A percentile compares a stretch with the other conserved stretches of the same genome.
Evolutionary conservation across 2,888 invertebrate species (phyloP).

Genomic region (Sipha maydis): DNA sequence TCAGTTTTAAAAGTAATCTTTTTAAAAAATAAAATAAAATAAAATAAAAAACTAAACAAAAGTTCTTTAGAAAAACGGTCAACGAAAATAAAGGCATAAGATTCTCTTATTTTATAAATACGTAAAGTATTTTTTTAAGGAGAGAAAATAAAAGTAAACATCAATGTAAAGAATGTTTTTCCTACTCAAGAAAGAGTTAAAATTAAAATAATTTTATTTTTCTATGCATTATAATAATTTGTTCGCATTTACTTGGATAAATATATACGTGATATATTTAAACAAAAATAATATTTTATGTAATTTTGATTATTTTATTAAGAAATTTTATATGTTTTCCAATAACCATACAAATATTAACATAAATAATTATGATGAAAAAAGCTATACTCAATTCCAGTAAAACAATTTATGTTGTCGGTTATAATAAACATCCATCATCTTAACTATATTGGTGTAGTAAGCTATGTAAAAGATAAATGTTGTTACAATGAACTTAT

Average conservation of each 20-base stretch:
- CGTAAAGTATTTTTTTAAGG: conserved; percentile 32
- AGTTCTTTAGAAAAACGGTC: conserved; percentile 47
- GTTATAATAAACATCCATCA: too few species aligned
- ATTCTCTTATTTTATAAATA: conserved; percentile 45
- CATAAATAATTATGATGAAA: neutral
- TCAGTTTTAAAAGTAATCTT: conserved; percentile 55
- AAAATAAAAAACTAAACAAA: conserved; percentile 53
- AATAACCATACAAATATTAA: neutral
- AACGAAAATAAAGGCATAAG: conserved; percentile 39
- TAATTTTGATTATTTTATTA: too few species aligned
- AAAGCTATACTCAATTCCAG: too few species aligned
- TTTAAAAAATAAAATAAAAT: conserved; percentile 43
- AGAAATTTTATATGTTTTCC: too few species aligned
- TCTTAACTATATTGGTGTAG: too few species aligned
- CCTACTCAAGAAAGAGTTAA: conserved; percentile 38
- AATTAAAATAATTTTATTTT: conserved; percentile 33
- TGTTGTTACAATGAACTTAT: neutral
- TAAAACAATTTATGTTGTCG: too few species aligned
- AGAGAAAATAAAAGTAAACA: conserved; percentile 44
- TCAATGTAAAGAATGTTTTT: conserved; percentile 26
- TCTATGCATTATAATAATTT: conserved; percentile 9
- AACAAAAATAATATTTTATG: neutral
- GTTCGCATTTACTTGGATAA: neutral
- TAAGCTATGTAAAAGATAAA: too few species aligned
- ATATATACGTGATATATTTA: neutral